Evolutionary conservation across 2,888 invertebrate species (phyloP), one percentile per base, ranked within the genome.

Genomic region (Ectemnius lituratus): DNA sequence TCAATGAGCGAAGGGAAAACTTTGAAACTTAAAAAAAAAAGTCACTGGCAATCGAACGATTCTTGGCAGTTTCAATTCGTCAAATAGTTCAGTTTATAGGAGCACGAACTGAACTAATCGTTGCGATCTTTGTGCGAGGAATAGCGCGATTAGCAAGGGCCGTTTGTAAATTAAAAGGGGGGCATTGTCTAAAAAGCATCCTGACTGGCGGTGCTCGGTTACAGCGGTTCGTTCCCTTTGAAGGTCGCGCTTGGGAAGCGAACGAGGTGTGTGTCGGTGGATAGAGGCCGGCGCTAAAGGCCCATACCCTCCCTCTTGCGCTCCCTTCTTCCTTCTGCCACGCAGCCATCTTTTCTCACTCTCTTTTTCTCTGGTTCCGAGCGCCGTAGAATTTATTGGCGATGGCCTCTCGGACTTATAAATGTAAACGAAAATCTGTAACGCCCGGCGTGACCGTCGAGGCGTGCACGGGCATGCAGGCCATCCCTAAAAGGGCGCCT

Each of bases 371-470:
- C 37, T 37, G 37, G 37, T 37, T 37, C 37, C 69, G 81, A 78
- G 72, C 79, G 78, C 78, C 81, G 71, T 77, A 73, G 84, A 82
- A 85, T 86, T 86, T 86, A 86, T 86, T 83, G 82, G 82, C 74
- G 79, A 23, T 63, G 61, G 68, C 77, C 73, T 71, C 75, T 75
- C 75, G 64, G 78, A 56, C 84, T 84, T 85, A 85, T 84, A 84
- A 86, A 87, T 86, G 86, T 86, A 85, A 87, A 87, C 86, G 85
- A 86, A 86, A 86, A 87, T 86, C 85, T 85, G 85, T 85, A 86
- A 83, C 86, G 85, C 81, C 73, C 80, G 81, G 76, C 81, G 83
- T 84, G 84, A 81, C 75, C 83, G 82, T 62, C 80, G 86, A 87
- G 82, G 87, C 86, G 84, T 84, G 84, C 84, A 84, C 85, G 78